A percentile compares a stretch with the other conserved stretches of the same genome.
phyloP scores from a whole-genome alignment of 2,888 invertebrate genomes.

The Cheilosia impressa region DNA sequence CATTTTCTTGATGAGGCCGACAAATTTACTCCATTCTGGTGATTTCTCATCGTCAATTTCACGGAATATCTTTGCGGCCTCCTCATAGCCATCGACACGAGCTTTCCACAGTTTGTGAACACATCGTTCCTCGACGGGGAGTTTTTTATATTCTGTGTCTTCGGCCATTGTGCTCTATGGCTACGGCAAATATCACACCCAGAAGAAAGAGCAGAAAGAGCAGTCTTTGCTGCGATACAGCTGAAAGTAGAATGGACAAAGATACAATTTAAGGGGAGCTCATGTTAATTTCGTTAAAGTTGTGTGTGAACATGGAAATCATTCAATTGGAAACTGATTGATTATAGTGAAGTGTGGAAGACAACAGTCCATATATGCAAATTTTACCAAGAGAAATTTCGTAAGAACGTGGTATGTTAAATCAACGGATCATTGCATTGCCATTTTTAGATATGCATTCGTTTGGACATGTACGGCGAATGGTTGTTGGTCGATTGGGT shows the following conservation, averaged over 20 bases:
- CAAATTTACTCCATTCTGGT: slow-evolving; percentile 95
- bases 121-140: slow-evolving; percentile 95
- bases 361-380: slow-evolving; percentile 25
- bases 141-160: slow-evolving; percentile 93
- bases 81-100: slow-evolving; percentile 96
- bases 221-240: slow-evolving; percentile 35
- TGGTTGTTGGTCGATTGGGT: too few relatives aligned
- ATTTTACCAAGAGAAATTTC: slow-evolving; percentile 8
- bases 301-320: slow-evolving; percentile 44
- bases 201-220: slow-evolving; percentile 18
- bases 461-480: background rate
- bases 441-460: slow-evolving; percentile 1
- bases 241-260: slow-evolving; percentile 52
- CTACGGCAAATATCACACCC: slow-evolving; percentile 22
- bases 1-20: slow-evolving; percentile 96
- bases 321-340: slow-evolving; percentile 60
- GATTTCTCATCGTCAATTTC: slow-evolving; percentile 96
- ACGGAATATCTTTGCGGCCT: slow-evolving; percentile 94
- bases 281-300: slow-evolving; percentile 17
- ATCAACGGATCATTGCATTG: background rate
- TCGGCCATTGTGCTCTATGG: slow-evolving; percentile 87
- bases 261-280: slow-evolving; percentile 13
- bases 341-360: slow-evolving; percentile 23
- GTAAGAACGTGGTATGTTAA: background rate
- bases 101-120: slow-evolving; percentile 98